Conservation (phyloP, 2,113 vertebrate genomes). For the Pan paniscus region DNA sequence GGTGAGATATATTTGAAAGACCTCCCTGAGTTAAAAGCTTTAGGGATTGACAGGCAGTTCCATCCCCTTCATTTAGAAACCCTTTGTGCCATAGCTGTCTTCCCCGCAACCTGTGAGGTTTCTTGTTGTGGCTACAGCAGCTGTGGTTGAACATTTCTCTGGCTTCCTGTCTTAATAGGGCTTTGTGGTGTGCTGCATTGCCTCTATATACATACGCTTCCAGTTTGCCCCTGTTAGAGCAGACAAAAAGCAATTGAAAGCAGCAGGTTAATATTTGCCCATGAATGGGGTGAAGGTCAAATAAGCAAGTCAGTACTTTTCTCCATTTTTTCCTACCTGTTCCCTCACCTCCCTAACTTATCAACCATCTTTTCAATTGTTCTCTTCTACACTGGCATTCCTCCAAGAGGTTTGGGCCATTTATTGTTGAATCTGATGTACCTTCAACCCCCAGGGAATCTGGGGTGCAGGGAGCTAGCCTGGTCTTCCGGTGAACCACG, state of each 20-base stretch:
- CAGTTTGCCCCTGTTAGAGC: not conserved
- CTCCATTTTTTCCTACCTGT: not conserved
- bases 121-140: not conserved
- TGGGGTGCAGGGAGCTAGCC: not conserved
- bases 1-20: not conserved
- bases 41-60: not conserved
- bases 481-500: not conserved
- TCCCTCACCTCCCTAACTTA: not conserved
- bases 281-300: not conserved
- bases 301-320: not conserved
- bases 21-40: not conserved
- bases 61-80: not conserved
- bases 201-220: rapidly evolving
- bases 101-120: not conserved
- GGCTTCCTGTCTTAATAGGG: not conserved
- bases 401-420: not conserved
- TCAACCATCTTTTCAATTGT: not conserved
- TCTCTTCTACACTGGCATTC: not conserved
- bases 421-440: not conserved
- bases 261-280: not conserved
- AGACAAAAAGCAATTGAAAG: not conserved
- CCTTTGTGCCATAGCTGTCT: not conserved
- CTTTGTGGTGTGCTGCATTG: not conserved
- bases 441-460: not conserved
- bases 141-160: not conserved